Conservation (phyloP, 2,888 invertebrate species). For the Drosophila lacicola region DNA sequence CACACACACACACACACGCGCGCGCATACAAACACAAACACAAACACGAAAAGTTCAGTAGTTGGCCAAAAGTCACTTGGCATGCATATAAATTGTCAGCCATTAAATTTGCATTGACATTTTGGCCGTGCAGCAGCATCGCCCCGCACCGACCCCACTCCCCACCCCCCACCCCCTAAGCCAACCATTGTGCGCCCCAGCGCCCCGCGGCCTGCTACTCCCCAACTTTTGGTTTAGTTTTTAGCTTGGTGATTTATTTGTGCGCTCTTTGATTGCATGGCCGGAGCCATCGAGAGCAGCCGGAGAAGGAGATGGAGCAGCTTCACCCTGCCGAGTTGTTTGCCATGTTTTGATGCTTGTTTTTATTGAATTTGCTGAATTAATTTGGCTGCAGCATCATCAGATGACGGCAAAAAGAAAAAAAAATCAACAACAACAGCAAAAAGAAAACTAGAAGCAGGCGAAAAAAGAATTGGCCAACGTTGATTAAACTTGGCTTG, state of each 20-base stretch:
- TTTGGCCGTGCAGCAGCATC: slow-evolving; percentile 62
- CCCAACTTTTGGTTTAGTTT: slow-evolving; percentile 58
- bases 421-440: slow-evolving; percentile 3
- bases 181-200: background rate
- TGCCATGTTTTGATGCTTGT: slow-evolving; percentile 73
- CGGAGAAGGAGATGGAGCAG: slow-evolving; percentile 24
- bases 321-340: slow-evolving; percentile 56
- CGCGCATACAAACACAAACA: slow-evolving; percentile 3
- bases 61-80: slow-evolving; percentile 81
- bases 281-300: slow-evolving; percentile 17
- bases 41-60: slow-evolving; percentile 68
- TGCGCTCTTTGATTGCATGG: slow-evolving; percentile 76
- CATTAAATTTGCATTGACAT: slow-evolving; percentile 81
- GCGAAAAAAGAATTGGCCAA: slow-evolving; percentile 47
- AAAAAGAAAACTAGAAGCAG: slow-evolving; percentile 18
- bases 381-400: slow-evolving; percentile 68
- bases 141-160: background rate
- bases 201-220: background rate
- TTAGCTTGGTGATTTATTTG: slow-evolving; percentile 75
- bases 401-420: slow-evolving; percentile 27
- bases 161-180: background rate
- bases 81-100: slow-evolving; percentile 81
- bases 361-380: slow-evolving; percentile 79
- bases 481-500: slow-evolving; percentile 71
- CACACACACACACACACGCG: background rate